Evolutionary conservation across 1,140 invertebrate species (phyloP).

Genomic region (Penaeus indicus): DNA sequence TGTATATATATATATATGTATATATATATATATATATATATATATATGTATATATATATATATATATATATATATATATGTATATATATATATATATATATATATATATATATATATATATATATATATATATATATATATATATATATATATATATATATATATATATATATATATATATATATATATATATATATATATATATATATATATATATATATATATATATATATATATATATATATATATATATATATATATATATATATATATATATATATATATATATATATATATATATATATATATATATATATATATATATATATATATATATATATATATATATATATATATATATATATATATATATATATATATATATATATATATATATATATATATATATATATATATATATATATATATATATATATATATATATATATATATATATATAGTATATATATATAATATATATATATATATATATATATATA

Average conservation of each 20-base stretch:
- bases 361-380: too few species aligned
- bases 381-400: too few species aligned
- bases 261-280: not conserved
- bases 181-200: not conserved
- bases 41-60: too few species aligned
- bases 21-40: too few species aligned
- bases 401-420: too few species aligned
- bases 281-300: not conserved
- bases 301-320: not conserved
- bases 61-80: too few species aligned
- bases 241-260: not conserved
- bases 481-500: too few species aligned
- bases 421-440: too few species aligned
- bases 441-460: too few species aligned
- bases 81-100: too few species aligned
- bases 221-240: not conserved
- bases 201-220: not conserved
- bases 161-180: not conserved
- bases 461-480: too few species aligned
- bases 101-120: not conserved
- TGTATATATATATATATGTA: too few species aligned
- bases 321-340: not conserved
- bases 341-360: not conserved
- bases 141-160: not conserved
- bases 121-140: not conserved